Base-by-base conservation (phyloP, 2,797 vertebrate species). In the Leontopithecus rosalia region DNA sequence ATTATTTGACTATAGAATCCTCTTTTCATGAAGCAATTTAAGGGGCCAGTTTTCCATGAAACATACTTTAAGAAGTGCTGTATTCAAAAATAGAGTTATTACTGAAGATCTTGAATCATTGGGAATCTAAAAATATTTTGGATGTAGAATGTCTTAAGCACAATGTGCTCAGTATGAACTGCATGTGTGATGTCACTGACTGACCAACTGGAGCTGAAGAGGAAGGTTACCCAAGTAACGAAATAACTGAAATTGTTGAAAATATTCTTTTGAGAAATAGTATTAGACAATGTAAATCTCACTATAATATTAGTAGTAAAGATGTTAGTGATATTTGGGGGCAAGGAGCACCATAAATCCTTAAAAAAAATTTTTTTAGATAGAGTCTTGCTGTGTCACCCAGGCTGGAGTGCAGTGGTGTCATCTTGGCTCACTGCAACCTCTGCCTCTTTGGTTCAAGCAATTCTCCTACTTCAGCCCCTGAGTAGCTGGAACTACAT, bases 121-220 rank as follows among this genome's bases (percentile, higher is more conserved):
- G 50, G 24, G 24, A 91, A 73, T n/a, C 75, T 70, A 72, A 97
- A 95, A 92, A 64, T 96, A 80, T 84, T 92, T 87, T 94, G 76
- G 39, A 58, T 41, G 12, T 84, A 46, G 17, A 94, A 28, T 80
- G 3, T 83, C 19, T 67, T 89, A 91, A 88, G 41, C 36, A 88
- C 77, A 89, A 55, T 76, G 3, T 91, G 9, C 79, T 93, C 15
- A 58, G 39, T 24, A 70, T 92, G 33, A 92, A 76, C 50, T 70
- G 17, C 64, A 55, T 79, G 20, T 80, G 20, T 87, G 79, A 46
- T 89, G 33, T 52, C 43, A 75, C 4, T n/a, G 19, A 73, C 46
- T 81, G 70, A 88, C 15, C 2, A 85, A 22, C n/a, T 75, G 43
- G 24, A 94, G 2, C 39, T 88, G 55, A 84, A 39, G 36, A 83